Evolutionary conservation across 2,888 invertebrate genomes (phyloP).

Genomic region (Rhorus exstirpatorius): DNA sequence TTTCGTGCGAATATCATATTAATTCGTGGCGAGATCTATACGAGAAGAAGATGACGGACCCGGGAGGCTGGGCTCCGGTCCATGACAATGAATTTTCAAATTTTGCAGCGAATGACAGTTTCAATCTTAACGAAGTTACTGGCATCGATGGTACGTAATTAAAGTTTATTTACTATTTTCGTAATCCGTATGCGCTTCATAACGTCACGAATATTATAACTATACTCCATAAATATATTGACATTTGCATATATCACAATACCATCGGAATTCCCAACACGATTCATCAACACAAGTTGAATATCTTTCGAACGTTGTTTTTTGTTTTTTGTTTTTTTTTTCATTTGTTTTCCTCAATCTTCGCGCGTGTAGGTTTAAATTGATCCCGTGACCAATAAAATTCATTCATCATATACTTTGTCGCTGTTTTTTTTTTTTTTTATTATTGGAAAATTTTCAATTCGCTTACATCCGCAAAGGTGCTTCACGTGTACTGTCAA

Average conservation of each 20-base stretch:
- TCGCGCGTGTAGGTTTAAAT: neutral
- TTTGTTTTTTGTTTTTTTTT: conserved; percentile 2
- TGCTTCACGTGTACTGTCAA: too few species aligned
- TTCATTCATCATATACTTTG: too few species aligned
- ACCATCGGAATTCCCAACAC: neutral
- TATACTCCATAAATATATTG: neutral
- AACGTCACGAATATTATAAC: neutral
- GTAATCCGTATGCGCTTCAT: neutral
- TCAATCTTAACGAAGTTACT: conserved; percentile 90
- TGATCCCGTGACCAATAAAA: too few species aligned
- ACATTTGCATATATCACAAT: neutral
- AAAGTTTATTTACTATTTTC: conserved; percentile 46
- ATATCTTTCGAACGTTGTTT: neutral
- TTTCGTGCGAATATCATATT: conserved; percentile 78
- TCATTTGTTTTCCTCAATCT: too few species aligned
- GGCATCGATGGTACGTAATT: conserved; percentile 90
- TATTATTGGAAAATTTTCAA: too few species aligned
- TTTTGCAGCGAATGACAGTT: conserved; percentile 87
- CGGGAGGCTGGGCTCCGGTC: conserved; percentile 80
- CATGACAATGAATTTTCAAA: conserved; percentile 84
- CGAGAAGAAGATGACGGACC: conserved; percentile 81
- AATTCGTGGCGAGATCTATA: conserved; percentile 47
- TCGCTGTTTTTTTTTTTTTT: too few species aligned
- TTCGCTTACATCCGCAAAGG: too few species aligned
- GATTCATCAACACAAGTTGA: neutral